Evolutionary conservation across 1,140 invertebrate species (phyloP).

Genomic region (Acyrthosiphon pisum): DNA sequence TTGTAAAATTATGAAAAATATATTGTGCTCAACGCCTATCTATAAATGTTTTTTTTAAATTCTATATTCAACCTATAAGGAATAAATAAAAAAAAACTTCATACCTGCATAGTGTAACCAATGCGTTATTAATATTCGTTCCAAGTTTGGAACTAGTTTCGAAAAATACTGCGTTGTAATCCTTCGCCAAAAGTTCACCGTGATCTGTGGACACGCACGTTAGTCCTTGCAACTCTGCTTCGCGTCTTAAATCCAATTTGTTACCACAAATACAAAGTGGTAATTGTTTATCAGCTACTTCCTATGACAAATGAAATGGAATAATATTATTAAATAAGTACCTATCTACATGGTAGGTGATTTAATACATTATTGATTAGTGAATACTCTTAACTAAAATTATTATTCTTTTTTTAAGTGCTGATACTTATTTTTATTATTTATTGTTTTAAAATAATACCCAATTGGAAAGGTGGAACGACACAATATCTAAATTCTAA

Average conservation of each 20-base stretch:
- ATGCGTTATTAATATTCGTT: conserved; percentile 58
- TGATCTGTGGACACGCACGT: conserved; percentile 58
- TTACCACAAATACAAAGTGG: conserved; percentile 60
- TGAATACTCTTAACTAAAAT: not conserved
- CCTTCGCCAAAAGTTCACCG: conserved; percentile 59
- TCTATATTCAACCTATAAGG: not conserved
- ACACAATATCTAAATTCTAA: not conserved
- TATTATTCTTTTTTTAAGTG: not conserved
- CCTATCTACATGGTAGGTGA: no score
- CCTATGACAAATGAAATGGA: conserved; percentile 41
- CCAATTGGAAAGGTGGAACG: not conserved
- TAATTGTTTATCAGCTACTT: conserved; percentile 59
- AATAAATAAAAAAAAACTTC: not conserved
- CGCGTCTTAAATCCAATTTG: conserved; percentile 60
- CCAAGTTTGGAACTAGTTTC: conserved; percentile 61
- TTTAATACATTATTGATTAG: not conserved
- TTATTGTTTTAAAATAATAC: not conserved
- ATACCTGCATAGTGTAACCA: conserved; percentile 59
- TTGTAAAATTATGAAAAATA: not conserved
- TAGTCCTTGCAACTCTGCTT: conserved; percentile 57
- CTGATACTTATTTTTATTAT: not conserved
- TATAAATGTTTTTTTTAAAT: not conserved
- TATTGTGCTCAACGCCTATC: not conserved
- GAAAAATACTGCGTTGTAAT: conserved; percentile 59
- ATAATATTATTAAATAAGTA: not conserved